Conservation (phyloP, 2,888 invertebrate species). For the Drosophila peninsularis region DNA sequence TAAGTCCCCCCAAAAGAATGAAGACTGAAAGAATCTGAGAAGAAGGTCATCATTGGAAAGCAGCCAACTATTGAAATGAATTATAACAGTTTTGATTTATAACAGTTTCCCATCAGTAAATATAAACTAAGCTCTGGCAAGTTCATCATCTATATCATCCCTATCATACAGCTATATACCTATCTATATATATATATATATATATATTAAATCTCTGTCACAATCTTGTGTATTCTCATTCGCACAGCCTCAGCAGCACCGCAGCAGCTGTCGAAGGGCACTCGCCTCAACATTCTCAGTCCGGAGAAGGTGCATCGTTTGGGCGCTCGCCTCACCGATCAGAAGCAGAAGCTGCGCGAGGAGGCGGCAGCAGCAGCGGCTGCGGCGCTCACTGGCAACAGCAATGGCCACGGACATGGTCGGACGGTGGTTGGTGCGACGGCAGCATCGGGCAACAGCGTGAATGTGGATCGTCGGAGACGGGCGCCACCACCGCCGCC, state of each 20-base stretch:
- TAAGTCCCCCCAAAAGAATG: background rate
- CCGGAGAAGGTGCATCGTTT: conserved; percentile 84
- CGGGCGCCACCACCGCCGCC: conserved; percentile 71
- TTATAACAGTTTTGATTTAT: background rate
- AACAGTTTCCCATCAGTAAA: background rate
- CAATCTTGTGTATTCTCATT: too few species aligned
- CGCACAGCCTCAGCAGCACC: conserved; percentile 33
- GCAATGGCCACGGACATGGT: conserved; percentile 2
- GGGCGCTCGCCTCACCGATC: conserved; percentile 81
- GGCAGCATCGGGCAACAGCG: conserved; percentile 5
- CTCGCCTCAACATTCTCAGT: conserved; percentile 81
- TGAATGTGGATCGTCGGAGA: conserved; percentile 62
- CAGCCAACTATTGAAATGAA: background rate
- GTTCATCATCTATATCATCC: background rate
- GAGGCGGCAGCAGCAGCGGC: conserved; percentile 42
- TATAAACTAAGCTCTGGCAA: background rate
- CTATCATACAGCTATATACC: background rate
- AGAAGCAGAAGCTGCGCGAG: conserved; percentile 75
- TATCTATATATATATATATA: background rate
- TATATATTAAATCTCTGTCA: background rate
- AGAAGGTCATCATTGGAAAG: background rate
- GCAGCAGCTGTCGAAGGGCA: conserved; percentile 52
- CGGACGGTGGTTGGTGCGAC: background rate
- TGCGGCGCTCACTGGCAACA: conserved; percentile 20
- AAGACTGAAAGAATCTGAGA: background rate